Conservation (phyloP, 92 coral and sea anemone genomes). For the Nematostella vectensis region DNA sequence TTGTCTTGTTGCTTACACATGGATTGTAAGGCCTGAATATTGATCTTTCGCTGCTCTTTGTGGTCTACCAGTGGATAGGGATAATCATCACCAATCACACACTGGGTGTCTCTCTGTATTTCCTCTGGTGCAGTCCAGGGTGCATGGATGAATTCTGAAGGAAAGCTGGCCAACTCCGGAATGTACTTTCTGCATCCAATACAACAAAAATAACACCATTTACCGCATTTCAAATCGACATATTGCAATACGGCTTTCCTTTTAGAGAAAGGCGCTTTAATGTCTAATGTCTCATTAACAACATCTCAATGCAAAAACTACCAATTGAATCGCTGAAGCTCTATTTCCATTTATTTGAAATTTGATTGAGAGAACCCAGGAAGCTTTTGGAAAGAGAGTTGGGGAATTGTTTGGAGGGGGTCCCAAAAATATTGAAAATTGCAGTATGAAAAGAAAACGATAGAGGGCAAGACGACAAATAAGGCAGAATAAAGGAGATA, state of each 20-base stretch:
- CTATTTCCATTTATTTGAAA: too few relatives aligned
- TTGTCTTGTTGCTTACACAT: too few relatives aligned
- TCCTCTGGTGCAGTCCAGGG: slow-evolving; percentile 79
- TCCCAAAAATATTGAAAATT: too few relatives aligned
- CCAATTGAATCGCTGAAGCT: too few relatives aligned
- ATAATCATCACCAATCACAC: slow-evolving; percentile 68
- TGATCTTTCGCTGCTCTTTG: slow-evolving; percentile 35
- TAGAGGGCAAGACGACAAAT: too few relatives aligned
- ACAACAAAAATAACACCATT: neutral
- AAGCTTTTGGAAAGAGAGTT: too few relatives aligned
- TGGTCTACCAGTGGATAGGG: slow-evolving; percentile 63
- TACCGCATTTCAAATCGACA: neutral
- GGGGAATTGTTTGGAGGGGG: too few relatives aligned
- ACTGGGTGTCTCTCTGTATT: slow-evolving; percentile 43
- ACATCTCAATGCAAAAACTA: too few relatives aligned
- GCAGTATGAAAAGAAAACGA: too few relatives aligned
- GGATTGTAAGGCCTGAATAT: too few relatives aligned
- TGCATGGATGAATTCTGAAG: slow-evolving; percentile 54
- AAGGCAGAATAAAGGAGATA: too few relatives aligned
- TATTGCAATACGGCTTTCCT: neutral
- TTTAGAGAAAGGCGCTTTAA: neutral
- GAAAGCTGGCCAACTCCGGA: slow-evolving; percentile 54
- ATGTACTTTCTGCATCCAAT: slow-evolving; percentile 46
- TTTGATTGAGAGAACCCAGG: too few relatives aligned
- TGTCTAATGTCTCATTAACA: neutral